phyloP scores from a whole-genome alignment of 1,140 invertebrate species.

The Drosophila pseudoobscura region DNA sequence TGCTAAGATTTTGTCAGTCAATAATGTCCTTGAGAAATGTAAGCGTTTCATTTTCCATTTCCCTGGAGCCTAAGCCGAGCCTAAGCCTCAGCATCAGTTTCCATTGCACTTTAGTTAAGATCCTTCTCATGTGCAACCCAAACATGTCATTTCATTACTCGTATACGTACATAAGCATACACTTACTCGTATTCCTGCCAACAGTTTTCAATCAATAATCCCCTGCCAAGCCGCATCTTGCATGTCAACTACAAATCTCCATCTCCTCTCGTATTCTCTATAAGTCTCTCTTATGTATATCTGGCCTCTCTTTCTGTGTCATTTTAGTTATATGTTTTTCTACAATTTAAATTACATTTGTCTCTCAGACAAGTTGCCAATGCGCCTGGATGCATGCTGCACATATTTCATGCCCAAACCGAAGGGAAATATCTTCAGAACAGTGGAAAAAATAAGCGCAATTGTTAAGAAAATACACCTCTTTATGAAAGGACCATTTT shows the following conservation, averaged over 20 bases:
- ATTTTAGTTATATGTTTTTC: slow-evolving; percentile 29
- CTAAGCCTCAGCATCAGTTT: neutral
- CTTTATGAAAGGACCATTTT: neutral
- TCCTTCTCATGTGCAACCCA: slow-evolving; percentile 2
- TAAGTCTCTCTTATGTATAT: neutral
- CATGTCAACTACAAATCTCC: neutral
- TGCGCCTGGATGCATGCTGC: slow-evolving; percentile 28
- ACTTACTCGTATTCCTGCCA: slow-evolving; percentile 3
- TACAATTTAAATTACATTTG: slow-evolving; percentile 65
- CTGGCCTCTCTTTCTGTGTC: neutral
- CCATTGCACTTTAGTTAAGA: neutral
- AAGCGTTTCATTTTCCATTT: neutral
- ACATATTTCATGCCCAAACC: slow-evolving; percentile 19
- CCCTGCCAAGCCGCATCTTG: slow-evolving; percentile 10
- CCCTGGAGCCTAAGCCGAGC: neutral
- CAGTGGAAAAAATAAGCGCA: neutral
- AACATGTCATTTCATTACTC: slow-evolving; percentile 15
- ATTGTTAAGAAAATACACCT: neutral
- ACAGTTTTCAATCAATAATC: slow-evolving; percentile 56
- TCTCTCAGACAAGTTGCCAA: slow-evolving; percentile 35
- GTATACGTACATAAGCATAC: no score
- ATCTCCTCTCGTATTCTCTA: neutral
- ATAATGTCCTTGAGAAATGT: neutral
- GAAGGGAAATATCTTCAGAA: slow-evolving; percentile 11
- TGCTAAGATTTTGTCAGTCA: neutral